phyloP scores from a whole-genome alignment of 2,888 invertebrate species.

The Nebria salina region DNA sequence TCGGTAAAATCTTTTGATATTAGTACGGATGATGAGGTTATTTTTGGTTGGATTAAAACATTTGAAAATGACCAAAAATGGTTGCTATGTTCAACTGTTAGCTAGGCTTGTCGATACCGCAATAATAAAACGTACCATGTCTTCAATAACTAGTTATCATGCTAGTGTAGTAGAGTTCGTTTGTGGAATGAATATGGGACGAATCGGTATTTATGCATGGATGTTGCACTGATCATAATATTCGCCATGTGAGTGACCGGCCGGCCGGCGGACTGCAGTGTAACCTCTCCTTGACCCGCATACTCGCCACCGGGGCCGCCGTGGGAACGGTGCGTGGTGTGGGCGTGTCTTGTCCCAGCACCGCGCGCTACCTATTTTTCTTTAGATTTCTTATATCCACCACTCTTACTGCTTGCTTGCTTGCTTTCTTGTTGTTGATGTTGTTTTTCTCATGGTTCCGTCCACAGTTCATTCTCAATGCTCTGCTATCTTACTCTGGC shows the following conservation, averaged over 20 bases:
- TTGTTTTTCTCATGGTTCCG: background rate
- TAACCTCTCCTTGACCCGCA: conserved; percentile 74
- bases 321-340: conserved; percentile 62
- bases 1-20: too few species aligned
- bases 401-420: conserved; percentile 12
- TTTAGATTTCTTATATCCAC: background rate
- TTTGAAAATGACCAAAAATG: too few species aligned
- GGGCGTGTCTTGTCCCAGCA: conserved; percentile 65
- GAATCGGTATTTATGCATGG: background rate
- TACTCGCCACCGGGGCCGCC: conserved; percentile 70
- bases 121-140: background rate
- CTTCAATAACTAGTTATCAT: background rate
- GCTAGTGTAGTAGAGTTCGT: background rate
- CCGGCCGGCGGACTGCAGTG: conserved; percentile 48
- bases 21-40: too few species aligned
- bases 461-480: background rate
- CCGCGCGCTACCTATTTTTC: conserved; percentile 61
- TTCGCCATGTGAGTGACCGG: conserved; percentile 9
- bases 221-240: conserved; percentile 15
- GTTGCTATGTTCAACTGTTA: too few species aligned
- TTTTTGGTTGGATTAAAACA: too few species aligned
- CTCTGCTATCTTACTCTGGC: too few species aligned
- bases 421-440: background rate
- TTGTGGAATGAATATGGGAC: background rate
- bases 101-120: background rate